Evolutionary conservation across 1,140 invertebrate genomes (phyloP), one percentile per base, ranked within the genome.

Genomic region (Helicorthomorpha holstii): DNA sequence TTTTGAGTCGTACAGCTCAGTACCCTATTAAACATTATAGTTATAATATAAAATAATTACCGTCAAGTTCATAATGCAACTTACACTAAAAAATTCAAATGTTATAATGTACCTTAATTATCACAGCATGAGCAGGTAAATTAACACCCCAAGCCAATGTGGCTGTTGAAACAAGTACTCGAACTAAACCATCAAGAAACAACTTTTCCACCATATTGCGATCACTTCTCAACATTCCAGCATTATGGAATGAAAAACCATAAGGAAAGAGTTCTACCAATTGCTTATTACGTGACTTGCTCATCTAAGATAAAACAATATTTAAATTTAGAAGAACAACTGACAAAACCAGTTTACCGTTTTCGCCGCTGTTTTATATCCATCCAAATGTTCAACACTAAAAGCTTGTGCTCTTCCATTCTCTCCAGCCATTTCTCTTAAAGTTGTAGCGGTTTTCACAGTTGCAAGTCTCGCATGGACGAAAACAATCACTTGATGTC

Each of bases 121-220:
- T 83, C 54, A 98, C 95, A 50, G 88, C 91, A 69, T 97, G 92
- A 0, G 94, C 95, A 0, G 95, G 95, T 56, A 99, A 72, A 73
- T 99, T 99, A 0, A 99, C 94, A 58, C 96, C 96, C 96, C 96
- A 99, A 24, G 96, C 96, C 10, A 99, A 71, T 0, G 96, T 99
- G 1, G 95, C 87, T 0, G 96, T 99, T 68, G 94, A 98, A 10
- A 94, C 85, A 1, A 99, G 70, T 2, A 97, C 90, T 64, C 89
- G 90, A 38, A 98, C 83, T 50, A 82, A 71, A 1, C 95, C 95
- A 51, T 85, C 82, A 0, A 77, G 67, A 65, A 96, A 96, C 58
- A 83, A 81, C 63, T 86, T 86, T 66, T 96, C 92, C 0, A 95
- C 83, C 61, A 89, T 63, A 60, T 78, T 81, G 52, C 83, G 76